These are phyloP conservation scores for Ostrea denselamellosa DNA, from an alignment of 1,140 invertebrate species.

Conservation along the genomic window DNA sequence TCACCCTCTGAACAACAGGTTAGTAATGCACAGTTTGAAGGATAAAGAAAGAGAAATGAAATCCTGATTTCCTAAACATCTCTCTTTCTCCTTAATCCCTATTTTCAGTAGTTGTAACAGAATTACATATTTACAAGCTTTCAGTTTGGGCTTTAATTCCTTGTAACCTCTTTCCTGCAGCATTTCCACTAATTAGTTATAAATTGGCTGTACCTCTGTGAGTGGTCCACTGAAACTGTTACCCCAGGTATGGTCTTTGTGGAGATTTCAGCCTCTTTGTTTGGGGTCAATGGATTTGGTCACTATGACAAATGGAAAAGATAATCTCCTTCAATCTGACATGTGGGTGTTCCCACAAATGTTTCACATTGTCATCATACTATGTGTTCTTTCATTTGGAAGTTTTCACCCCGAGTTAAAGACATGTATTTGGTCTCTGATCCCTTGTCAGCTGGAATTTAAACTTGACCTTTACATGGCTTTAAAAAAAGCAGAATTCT, in stretches of 20 bases:
- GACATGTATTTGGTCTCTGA: not conserved
- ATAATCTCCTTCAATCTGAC: constrained; percentile 25
- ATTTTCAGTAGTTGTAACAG: not conserved
- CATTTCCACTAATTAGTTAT: not conserved
- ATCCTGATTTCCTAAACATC: not conserved
- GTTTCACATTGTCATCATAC: constrained; percentile 28
- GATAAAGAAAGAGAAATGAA: constrained; percentile 9
- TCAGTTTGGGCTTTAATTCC: not conserved
- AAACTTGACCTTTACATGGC: not conserved
- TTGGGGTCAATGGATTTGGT: constrained; percentile 24
- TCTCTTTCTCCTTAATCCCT: not conserved
- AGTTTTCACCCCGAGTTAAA: constrained; percentile 21
- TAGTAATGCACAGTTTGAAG: not conserved
- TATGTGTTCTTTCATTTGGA: constrained; percentile 11
- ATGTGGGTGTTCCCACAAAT: constrained; percentile 26
- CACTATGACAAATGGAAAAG: constrained; percentile 29
- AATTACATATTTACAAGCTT: not conserved
- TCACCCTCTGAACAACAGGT: not conserved
- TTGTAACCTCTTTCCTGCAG: not conserved
- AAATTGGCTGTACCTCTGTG: constrained; percentile 21
- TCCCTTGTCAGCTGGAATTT: not conserved
- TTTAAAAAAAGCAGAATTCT: not conserved
- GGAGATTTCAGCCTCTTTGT: not conserved
- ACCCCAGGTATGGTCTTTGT: not conserved
- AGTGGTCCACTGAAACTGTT: not conserved